Percentiles rank a stretch among this genome's conserved stretches.
Conservation (phyloP, 2,113 vertebrate species). For the Antennarius striatus region DNA sequence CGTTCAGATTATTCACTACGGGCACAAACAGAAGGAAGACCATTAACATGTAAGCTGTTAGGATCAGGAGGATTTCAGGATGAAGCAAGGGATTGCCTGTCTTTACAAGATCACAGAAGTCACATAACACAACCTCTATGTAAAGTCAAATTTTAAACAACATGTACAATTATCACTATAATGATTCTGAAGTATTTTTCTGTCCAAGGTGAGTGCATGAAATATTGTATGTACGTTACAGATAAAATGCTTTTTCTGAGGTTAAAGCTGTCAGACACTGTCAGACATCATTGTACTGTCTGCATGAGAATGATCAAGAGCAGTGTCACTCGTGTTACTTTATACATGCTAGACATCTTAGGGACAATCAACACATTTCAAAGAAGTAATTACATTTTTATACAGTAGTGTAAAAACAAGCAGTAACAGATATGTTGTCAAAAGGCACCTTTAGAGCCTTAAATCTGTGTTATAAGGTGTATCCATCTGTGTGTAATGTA, state of each 20-base stretch:
- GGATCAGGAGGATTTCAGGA: slow-evolving; percentile 73
- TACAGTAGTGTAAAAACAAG: too few relatives aligned
- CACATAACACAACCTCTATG: slow-evolving; percentile 21
- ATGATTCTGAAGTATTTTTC: background rate
- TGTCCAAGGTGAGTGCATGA: background rate
- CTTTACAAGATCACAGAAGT: slow-evolving; percentile 41
- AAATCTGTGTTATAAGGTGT: too few relatives aligned
- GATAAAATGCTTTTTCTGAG: background rate
- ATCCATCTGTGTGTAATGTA: too few relatives aligned
- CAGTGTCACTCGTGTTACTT: background rate
- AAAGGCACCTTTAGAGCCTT: too few relatives aligned
- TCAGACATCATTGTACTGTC: background rate
- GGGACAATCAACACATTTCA: background rate
- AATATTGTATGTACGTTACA: background rate
- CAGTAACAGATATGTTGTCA: too few relatives aligned
- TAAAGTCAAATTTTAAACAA: background rate
- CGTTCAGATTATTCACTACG: slow-evolving; percentile 14
- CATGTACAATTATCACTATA: background rate
- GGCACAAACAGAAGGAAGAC: background rate
- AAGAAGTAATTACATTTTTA: background rate
- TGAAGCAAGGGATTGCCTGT: slow-evolving; percentile 61
- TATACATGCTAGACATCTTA: background rate
- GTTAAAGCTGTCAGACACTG: background rate
- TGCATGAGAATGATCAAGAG: slow-evolving; percentile 11
- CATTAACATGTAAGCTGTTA: slow-evolving; percentile 60